Conservation (phyloP, 2,888 invertebrate genomes). For the Leucoma salicis region DNA sequence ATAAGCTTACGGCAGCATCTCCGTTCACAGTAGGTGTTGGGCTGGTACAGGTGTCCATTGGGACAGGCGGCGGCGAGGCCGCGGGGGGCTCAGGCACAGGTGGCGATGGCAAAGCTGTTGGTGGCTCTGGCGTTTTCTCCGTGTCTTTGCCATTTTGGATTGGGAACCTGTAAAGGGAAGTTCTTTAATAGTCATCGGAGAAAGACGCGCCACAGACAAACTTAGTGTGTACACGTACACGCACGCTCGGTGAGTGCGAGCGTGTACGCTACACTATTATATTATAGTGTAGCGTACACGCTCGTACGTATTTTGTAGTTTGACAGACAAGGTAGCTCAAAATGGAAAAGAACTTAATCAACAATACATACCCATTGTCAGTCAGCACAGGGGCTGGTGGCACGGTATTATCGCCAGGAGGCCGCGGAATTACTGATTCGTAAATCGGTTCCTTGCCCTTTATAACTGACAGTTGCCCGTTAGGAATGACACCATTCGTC, state of each 20-base stretch:
- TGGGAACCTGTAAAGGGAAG: constrained; percentile 4
- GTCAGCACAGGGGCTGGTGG: constrained; percentile 45
- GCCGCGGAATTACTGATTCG: constrained; percentile 90
- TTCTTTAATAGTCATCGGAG: too few species aligned
- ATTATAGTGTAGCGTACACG: too few species aligned
- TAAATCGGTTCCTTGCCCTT: constrained; percentile 89
- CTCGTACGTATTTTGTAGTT: too few species aligned
- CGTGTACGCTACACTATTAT: too few species aligned
- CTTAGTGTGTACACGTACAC: too few species aligned
- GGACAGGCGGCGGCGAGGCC: constrained; percentile 52
- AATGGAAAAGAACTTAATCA: too few species aligned
- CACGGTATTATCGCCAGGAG: constrained; percentile 58
- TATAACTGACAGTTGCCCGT: constrained; percentile 70
- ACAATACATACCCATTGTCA: constrained; percentile 55
- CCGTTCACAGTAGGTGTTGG: constrained; percentile 68
- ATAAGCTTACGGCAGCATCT: constrained; percentile 57
- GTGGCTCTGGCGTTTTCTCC: constrained; percentile 41
- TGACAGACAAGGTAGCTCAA: too few species aligned
- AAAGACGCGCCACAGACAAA: too few species aligned
- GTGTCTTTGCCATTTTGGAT: constrained; percentile 32
- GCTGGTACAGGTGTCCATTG: constrained; percentile 69
- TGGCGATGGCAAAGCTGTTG: constrained; percentile 50
- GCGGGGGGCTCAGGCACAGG: constrained; percentile 32
- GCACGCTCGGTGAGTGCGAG: too few species aligned
- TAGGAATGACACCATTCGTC: constrained; percentile 76